phyloP scores from a whole-genome alignment of 2,113 vertebrate genomes.

The Tylochromis polylepis region DNA sequence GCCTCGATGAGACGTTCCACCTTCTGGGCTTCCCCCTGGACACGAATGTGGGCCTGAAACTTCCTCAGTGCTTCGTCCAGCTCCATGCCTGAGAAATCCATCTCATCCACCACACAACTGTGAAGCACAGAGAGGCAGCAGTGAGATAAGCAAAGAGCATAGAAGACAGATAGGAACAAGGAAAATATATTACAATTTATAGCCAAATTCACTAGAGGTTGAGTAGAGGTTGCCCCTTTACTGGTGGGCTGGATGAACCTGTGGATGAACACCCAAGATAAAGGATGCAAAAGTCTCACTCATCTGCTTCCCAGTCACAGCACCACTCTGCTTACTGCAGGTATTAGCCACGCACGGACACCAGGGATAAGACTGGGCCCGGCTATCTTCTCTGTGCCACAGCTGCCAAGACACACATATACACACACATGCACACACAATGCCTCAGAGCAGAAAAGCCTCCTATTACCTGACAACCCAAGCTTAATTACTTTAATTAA shows the following conservation, averaged over 20 bases:
- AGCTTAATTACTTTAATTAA: slow-evolving; percentile 58
- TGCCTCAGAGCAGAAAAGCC: slow-evolving; percentile 50
- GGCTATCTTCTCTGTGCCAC: neutral
- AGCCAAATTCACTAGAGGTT: neutral
- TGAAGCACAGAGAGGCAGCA: neutral
- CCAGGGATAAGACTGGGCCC: neutral
- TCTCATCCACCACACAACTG: slow-evolving; percentile 97
- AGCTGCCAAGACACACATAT: neutral
- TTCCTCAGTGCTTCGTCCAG: slow-evolving; percentile 96
- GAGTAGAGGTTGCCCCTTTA: neutral
- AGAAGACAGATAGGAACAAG: neutral
- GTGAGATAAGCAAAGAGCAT: neutral
- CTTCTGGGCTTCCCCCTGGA: slow-evolving; percentile 97
- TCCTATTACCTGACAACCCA: slow-evolving; percentile 42
- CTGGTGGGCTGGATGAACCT: neutral
- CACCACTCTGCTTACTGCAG: neutral
- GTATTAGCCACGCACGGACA: slow-evolving; percentile 35
- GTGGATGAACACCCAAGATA: neutral
- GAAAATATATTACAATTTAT: neutral
- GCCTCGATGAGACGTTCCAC: slow-evolving; percentile 96
- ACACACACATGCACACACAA: neutral
- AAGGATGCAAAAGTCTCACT: neutral
- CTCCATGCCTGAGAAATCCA: slow-evolving; percentile 98
- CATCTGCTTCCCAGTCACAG: neutral
- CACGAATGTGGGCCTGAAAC: slow-evolving; percentile 97